Evolutionary conservation across 2,113 vertebrate species (phyloP).

Genomic region (Brachionichthys hirsutus): DNA sequence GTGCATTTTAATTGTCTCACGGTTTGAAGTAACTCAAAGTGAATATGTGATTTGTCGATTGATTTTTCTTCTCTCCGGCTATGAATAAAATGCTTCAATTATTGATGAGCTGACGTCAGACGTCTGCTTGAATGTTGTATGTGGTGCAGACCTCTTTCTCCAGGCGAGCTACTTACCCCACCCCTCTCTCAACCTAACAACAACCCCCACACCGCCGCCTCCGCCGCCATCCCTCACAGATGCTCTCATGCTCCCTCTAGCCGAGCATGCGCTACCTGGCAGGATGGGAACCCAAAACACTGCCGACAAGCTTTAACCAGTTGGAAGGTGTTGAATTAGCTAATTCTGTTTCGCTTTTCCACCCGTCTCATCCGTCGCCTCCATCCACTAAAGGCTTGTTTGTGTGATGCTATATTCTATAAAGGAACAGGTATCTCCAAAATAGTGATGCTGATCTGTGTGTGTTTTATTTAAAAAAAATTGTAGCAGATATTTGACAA

Average conservation of each 20-base stretch:
- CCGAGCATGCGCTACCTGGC: conserved; percentile 46
- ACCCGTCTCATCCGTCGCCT: conserved; percentile 17
- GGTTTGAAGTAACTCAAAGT: conserved; percentile 82
- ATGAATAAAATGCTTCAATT: conserved; percentile 85
- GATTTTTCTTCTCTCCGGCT: conserved; percentile 79
- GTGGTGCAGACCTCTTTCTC: conserved; percentile 80
- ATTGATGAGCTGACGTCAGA: conserved; percentile 83
- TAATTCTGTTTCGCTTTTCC: conserved; percentile 36
- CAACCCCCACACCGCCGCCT: conserved; percentile 22
- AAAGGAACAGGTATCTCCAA: conserved; percentile 56
- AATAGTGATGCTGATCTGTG: too few species aligned
- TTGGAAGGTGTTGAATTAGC: conserved; percentile 43
- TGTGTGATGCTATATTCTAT: conserved; percentile 39
- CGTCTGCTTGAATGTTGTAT: conserved; percentile 79
- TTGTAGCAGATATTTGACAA: too few species aligned
- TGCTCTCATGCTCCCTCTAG: conserved; percentile 31
- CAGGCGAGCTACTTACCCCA: conserved; percentile 64
- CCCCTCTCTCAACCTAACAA: conserved; percentile 50
- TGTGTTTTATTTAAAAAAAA: too few species aligned
- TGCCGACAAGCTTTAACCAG: conserved; percentile 63
- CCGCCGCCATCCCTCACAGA: conserved; percentile 38
- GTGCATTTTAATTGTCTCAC: conserved; percentile 74
- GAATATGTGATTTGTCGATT: conserved; percentile 85
- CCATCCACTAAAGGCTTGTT: conserved; percentile 33
- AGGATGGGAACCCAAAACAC: conserved; percentile 63